These are phyloP conservation scores for Stegastes partitus DNA, from an alignment of 2,113 vertebrate genomes.

Conservation along the genomic window DNA sequence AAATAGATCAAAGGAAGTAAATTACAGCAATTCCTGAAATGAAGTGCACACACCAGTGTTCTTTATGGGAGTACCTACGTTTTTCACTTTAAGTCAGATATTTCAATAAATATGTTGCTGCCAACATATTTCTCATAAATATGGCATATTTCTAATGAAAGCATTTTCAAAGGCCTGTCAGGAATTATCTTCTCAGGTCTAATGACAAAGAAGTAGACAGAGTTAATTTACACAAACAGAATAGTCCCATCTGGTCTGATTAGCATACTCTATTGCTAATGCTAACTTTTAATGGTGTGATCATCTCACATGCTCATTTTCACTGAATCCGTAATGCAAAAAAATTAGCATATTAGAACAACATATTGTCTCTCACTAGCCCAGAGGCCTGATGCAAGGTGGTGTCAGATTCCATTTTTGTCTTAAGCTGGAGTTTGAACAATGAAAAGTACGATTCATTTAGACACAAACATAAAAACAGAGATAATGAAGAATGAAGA, in stretches of 20 bases:
- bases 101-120: constrained; percentile 15
- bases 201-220: constrained; percentile 46
- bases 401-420: constrained; percentile 70
- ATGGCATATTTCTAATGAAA: constrained; percentile 19
- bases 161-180: constrained; percentile 51
- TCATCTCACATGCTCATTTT: constrained; percentile 78
- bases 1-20: not conserved
- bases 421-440: constrained; percentile 49
- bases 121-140: constrained; percentile 15
- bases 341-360: constrained; percentile 81
- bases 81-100: not conserved
- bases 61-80: not conserved
- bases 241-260: constrained; percentile 79
- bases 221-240: constrained; percentile 77
- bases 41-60: not conserved
- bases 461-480: constrained; percentile 2
- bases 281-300: constrained; percentile 83
- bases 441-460: constrained; percentile 34
- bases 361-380: constrained; percentile 78
- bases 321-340: constrained; percentile 77
- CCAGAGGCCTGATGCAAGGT: constrained; percentile 59
- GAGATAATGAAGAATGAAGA: constrained; percentile 17
- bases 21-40: not conserved
- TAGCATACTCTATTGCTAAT: constrained; percentile 77
- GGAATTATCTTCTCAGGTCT: constrained; percentile 54